These are phyloP conservation scores for Agriopis leucophaearia DNA, from an alignment of 2,888 invertebrate species.

Conservation along the genomic window DNA sequence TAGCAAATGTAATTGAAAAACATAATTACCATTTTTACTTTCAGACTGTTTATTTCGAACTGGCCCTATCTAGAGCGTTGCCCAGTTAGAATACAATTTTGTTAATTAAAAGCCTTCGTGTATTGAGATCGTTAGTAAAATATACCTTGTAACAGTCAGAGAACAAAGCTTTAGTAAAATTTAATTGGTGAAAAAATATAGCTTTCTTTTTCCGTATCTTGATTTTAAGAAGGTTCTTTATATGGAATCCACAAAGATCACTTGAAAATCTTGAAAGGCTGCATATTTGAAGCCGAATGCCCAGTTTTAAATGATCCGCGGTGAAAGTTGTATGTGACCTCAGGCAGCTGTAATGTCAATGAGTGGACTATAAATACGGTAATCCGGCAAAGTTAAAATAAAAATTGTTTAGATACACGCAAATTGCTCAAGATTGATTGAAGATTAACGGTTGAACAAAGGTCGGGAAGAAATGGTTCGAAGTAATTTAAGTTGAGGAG, in stretches of 20 bases:
- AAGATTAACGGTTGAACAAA: slow-evolving; percentile 14
- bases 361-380: slow-evolving; percentile 46
- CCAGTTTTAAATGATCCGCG: slow-evolving; percentile 50
- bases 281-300: slow-evolving; percentile 52
- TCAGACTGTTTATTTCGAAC: slow-evolving; percentile 44
- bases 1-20: slow-evolving; percentile 53
- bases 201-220: slow-evolving; percentile 48
- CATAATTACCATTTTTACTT: slow-evolving; percentile 47
- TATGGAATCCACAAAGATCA: slow-evolving; percentile 50
- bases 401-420: slow-evolving; percentile 11
- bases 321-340: slow-evolving; percentile 55
- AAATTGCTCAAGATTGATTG: slow-evolving; percentile 11
- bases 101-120: slow-evolving; percentile 66
- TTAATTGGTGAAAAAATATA: slow-evolving; percentile 42
- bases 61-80: slow-evolving; percentile 36
- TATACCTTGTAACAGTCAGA: slow-evolving; percentile 50
- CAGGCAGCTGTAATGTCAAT: slow-evolving; percentile 50
- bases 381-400: slow-evolving; percentile 28
- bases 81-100: slow-evolving; percentile 58
- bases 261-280: slow-evolving; percentile 54
- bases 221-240: slow-evolving; percentile 44
- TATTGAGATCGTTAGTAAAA: slow-evolving; percentile 56
- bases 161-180: slow-evolving; percentile 38
- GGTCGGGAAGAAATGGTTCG: slow-evolving; percentile 10
- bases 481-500: slow-evolving; percentile 26